phyloP scores from a whole-genome alignment of 2,888 invertebrate species.

The Xestia ashworthii region DNA sequence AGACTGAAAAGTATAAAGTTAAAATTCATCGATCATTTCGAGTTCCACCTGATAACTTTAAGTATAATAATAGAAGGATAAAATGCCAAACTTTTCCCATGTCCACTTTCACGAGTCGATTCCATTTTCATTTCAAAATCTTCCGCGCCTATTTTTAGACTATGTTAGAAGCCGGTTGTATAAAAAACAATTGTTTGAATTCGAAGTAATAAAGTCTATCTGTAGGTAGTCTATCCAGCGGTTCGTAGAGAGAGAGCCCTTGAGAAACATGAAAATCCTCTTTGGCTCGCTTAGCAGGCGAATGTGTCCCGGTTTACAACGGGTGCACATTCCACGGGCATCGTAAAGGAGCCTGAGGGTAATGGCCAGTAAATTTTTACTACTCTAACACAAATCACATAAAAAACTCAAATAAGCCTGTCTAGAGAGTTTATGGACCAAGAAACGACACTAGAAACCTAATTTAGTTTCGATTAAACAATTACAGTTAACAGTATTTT shows the following conservation, averaged over 20 bases:
- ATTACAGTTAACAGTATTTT: conserved; percentile 15
- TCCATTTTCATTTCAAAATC: neutral
- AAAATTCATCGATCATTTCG: conserved; percentile 7
- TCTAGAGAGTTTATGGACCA: conserved; percentile 65
- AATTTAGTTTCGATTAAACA: conserved; percentile 51
- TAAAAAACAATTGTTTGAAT: neutral
- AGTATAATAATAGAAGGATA: conserved; percentile 9
- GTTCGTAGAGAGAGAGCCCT: conserved; percentile 45
- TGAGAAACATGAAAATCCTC: conserved; percentile 70
- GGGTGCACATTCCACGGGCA: conserved; percentile 69
- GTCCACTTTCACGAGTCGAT: neutral
- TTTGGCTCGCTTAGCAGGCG: conserved; percentile 63
- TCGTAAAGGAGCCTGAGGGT: conserved; percentile 77
- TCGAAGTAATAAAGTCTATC: conserved; percentile 25
- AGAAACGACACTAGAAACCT: conserved; percentile 61
- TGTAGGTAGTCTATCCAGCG: conserved; percentile 18
- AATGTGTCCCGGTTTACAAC: conserved; percentile 71
- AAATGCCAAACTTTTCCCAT: conserved; percentile 20
- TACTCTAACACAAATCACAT: conserved; percentile 75
- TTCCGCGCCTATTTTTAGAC: neutral
- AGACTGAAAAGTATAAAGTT: conserved; percentile 13
- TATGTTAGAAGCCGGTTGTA: neutral
- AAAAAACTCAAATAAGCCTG: conserved; percentile 75
- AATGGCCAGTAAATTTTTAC: conserved; percentile 80
- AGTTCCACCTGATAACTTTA: neutral